Evolutionary conservation across 1,140 invertebrate species (phyloP).

Genomic region (Aphelenchoides fujianensis): DNA sequence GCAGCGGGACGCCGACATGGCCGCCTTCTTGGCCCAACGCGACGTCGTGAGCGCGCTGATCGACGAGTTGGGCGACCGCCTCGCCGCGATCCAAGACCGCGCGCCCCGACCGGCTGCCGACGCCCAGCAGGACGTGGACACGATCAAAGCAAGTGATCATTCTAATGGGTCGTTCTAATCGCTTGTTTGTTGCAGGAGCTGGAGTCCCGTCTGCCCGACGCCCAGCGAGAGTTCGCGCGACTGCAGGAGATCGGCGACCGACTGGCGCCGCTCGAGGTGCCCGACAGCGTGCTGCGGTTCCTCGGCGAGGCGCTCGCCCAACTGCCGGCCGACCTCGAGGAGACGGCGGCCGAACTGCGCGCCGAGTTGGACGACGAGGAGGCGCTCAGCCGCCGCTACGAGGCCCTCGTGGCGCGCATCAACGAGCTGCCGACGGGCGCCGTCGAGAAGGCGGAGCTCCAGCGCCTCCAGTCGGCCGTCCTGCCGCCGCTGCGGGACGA

Average conservation of each 20-base stretch:
- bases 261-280: not conserved
- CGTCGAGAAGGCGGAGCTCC: not conserved
- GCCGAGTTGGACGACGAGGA: not conserved
- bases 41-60: slow-evolving; percentile 7
- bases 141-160: not conserved
- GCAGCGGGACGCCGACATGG: not conserved
- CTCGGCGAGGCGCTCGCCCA: not conserved
- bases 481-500: not conserved
- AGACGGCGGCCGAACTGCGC: not conserved
- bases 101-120: not conserved
- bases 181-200: not conserved
- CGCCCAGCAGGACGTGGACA: not conserved
- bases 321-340: not conserved
- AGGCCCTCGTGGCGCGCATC: not conserved
- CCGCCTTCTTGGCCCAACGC: not conserved
- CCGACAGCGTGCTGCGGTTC: not conserved
- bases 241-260: not conserved
- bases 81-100: not conserved
- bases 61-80: not conserved
- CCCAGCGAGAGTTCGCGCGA: not conserved
- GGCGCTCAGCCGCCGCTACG: not conserved
- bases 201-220: not conserved
- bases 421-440: not conserved
- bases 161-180: not conserved
- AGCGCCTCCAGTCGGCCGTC: not conserved